Base-by-base conservation (phyloP, 2,113 vertebrate genomes). In the Nycticorax nycticorax region DNA sequence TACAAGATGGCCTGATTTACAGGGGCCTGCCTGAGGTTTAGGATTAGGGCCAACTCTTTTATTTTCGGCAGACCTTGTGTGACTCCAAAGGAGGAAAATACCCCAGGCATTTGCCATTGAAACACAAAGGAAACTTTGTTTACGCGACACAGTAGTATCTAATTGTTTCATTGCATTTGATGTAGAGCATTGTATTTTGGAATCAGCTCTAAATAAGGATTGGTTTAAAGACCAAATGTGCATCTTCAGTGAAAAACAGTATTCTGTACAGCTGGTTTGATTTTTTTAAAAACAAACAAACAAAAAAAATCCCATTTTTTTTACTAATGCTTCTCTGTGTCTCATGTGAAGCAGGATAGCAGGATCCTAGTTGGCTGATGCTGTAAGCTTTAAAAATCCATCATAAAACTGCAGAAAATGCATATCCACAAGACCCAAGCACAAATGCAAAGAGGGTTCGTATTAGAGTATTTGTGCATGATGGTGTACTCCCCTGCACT, bases 81-180 rank as follows among this genome's bases (percentile, higher is more conserved):
- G 47, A 22, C 14, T 62, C 28, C 55, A 52, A 76, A 86, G 68
- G 52, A 95, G 47, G 35, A 57, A 57, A 74, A 19, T 18, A 33
- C 1, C 17, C 7, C 72, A 53, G 83, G 68, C 32, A 30, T 68
- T 85, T 92, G 48, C 47, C 56, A 59, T 3, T 84, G 64, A 79
- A 83, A 37, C 67, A 57, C 18, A 69, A 74, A 35, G 48, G 41
- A 57, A 68, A 20, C 26, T 74, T 84, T 67, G 32, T 60, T 52
- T 57, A 41, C 2, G 1, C 7, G 14, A 55, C 43, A 27, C 39
- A n/a, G 0, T 3, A 28, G 22, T 28, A 9, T 47, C 17, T 23
- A 19, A 37, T 27, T 41, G 33, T 73, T 91, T 41, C 16, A 0
- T 35, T 35, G 30, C 41, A 43, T 43, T 69, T 7, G 3, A n/a